Conservation (phyloP, 2,113 vertebrate genomes). For the Elgaria multicarinata region DNA sequence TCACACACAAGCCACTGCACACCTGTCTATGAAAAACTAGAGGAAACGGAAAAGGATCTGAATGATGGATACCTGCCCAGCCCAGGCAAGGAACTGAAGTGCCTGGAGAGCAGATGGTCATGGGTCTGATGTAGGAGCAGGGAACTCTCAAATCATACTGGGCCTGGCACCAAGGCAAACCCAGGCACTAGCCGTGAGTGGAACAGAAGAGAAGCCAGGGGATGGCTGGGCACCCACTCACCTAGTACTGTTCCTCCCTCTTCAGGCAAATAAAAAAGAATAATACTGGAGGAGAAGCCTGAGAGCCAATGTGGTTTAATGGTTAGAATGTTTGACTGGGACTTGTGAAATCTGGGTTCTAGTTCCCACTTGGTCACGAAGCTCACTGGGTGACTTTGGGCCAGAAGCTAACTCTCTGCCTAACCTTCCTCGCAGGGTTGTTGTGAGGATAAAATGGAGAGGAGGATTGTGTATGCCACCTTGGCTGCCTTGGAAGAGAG, state of each 20-base stretch:
- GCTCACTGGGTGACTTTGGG: no score
- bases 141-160: not conserved
- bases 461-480: no score
- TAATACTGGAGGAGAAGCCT: not conserved
- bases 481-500: no score
- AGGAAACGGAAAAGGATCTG: not conserved
- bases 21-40: not conserved
- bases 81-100: not conserved
- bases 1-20: not conserved
- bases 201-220: not conserved
- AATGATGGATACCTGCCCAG: not conserved
- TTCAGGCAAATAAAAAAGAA: not conserved
- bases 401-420: no score
- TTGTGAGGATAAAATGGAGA: no score
- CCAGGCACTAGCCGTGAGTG: not conserved
- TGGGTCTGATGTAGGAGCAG: not conserved
- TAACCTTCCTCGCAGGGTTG: no score
- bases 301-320: no score
- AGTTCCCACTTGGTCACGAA: no score
- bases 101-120: not conserved
- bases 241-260: not conserved
- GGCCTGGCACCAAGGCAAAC: not conserved
- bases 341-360: no score
- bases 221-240: not conserved
- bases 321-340: no score